Conservation (phyloP, 2,888 invertebrate genomes). For the Hyles lineata region DNA sequence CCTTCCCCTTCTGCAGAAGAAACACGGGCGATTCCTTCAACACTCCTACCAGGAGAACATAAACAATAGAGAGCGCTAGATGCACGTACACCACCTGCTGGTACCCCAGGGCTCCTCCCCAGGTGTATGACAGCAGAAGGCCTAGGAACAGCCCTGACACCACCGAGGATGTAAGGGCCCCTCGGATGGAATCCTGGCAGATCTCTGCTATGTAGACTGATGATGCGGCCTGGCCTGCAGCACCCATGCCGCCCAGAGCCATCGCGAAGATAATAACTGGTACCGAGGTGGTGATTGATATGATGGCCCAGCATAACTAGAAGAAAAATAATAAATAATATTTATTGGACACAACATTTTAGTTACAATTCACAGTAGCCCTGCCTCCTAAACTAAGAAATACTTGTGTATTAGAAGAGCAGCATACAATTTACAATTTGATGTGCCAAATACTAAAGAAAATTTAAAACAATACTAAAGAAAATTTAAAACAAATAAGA, state of each 20-base stretch:
- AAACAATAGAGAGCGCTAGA: conserved; percentile 58
- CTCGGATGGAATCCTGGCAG: conserved; percentile 66
- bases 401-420: too few species aligned
- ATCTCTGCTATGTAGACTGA: conserved; percentile 70
- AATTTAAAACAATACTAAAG: too few species aligned
- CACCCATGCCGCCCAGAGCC: conserved; percentile 59
- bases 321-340: too few species aligned
- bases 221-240: conserved; percentile 65
- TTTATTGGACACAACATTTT: too few species aligned
- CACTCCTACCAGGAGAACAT: conserved; percentile 55
- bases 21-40: conserved; percentile 71
- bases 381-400: too few species aligned
- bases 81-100: conserved; percentile 59
- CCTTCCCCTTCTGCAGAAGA: conserved; percentile 60
- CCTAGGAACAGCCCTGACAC: conserved; percentile 64
- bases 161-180: conserved; percentile 58
- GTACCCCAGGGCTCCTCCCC: conserved; percentile 66
- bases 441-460: too few species aligned
- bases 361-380: too few species aligned
- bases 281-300: conserved; percentile 55
- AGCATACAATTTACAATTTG: too few species aligned
- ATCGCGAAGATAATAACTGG: conserved; percentile 55
- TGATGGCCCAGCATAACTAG: conserved; percentile 64
- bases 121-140: conserved; percentile 60
- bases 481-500: too few species aligned